A percentile compares a stretch with the other conserved stretches of the same genome.
Evolutionary conservation across 2,113 vertebrate genomes (phyloP).

Genomic region (Phyllopteryx taeniolatus): DNA sequence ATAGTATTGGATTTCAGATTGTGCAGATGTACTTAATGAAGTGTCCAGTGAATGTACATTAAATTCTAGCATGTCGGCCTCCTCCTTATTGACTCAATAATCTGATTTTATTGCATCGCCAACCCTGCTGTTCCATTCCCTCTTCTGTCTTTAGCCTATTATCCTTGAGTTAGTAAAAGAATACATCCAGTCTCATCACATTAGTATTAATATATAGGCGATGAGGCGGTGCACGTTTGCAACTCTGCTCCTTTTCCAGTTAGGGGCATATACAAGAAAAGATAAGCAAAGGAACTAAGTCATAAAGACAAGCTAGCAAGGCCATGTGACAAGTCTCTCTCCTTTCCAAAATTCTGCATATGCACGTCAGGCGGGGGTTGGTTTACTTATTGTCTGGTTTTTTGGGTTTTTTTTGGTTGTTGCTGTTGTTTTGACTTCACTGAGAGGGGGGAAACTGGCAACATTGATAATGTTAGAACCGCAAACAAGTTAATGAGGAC

Average conservation of each 20-base stretch:
- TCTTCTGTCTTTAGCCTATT: not conserved
- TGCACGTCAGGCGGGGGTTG: not conserved
- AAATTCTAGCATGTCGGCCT: not conserved
- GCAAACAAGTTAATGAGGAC: slow-evolving; percentile 59
- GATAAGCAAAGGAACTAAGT: not conserved
- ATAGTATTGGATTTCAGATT: not conserved
- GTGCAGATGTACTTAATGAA: not conserved
- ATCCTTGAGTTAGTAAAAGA: not conserved
- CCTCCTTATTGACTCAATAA: not conserved
- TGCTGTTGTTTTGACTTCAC: slow-evolving; percentile 17
- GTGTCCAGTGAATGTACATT: not conserved
- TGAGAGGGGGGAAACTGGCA: slow-evolving; percentile 12
- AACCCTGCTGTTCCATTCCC: not conserved
- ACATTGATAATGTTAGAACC: slow-evolving; percentile 42
- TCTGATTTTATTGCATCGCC: not conserved
- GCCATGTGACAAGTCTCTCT: slow-evolving; percentile 2
- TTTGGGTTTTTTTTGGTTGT: slow-evolving; percentile 17
- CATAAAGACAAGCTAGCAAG: not conserved
- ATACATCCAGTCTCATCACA: not conserved
- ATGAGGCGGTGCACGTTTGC: not conserved
- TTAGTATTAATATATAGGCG: not conserved
- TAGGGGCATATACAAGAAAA: not conserved
- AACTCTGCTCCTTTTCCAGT: not conserved
- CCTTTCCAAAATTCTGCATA: not conserved
- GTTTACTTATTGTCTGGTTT: slow-evolving; percentile 28